Conservation (phyloP, 2,113 vertebrate genomes). For the Thryonomys swinderianus region DNA sequence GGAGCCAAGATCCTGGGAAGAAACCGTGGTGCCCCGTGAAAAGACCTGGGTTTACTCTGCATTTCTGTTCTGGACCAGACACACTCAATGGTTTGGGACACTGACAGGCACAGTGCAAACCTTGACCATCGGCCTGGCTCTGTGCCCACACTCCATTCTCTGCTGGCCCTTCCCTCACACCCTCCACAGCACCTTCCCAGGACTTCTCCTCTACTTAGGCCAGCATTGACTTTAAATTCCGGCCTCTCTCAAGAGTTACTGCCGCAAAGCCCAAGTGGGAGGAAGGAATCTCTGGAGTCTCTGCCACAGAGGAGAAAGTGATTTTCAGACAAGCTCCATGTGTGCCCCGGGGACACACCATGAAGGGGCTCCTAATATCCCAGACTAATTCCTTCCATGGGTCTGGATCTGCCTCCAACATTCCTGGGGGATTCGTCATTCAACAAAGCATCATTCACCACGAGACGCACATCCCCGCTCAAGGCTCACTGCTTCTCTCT, state of each 20-base stretch:
- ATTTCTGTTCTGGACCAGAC: not conserved
- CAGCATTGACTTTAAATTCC: not conserved
- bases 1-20: not conserved
- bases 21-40: not conserved
- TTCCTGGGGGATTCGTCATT: conserved; percentile 1
- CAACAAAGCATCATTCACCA: not conserved
- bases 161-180: not conserved
- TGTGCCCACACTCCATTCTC: not conserved
- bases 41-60: not conserved
- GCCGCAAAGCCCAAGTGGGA: not conserved
- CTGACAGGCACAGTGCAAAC: not conserved
- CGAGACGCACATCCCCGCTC: not conserved
- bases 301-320: not conserved
- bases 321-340: not conserved
- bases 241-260: not conserved
- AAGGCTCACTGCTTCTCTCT: not conserved
- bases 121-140: not conserved
- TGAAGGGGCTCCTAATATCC: not conserved
- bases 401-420: not conserved
- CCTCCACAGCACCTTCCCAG: not conserved
- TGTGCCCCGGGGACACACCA: not conserved
- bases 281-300: not conserved
- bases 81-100: not conserved
- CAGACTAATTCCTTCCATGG: not conserved
- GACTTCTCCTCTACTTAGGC: too few species aligned